These are phyloP conservation scores for Carterocephalus palaemon DNA, from an alignment of 2,888 invertebrate genomes.

Conservation along the genomic window DNA sequence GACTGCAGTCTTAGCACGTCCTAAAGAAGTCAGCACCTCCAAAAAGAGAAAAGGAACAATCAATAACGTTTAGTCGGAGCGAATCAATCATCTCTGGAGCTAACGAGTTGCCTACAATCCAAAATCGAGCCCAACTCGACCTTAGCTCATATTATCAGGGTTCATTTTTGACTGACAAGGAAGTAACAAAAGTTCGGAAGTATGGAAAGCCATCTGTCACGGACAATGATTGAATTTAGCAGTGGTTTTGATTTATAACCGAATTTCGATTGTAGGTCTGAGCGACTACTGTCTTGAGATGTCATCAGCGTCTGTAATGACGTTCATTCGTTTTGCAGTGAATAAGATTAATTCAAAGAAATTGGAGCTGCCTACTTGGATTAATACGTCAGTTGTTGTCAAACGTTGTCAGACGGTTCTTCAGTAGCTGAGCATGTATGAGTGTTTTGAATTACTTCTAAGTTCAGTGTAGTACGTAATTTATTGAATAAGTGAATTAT, in stretches of 20 bases:
- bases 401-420: conserved; percentile 3
- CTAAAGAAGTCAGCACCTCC: neutral
- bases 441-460: no score
- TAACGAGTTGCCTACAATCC: conserved; percentile 19
- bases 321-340: conserved; percentile 18
- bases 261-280: conserved; percentile 29
- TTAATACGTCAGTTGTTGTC: conserved; percentile 19
- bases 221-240: conserved; percentile 38
- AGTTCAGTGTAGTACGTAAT: no score
- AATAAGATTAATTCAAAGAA: no score
- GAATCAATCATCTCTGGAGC: conserved; percentile 25
- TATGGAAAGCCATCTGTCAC: conserved; percentile 36
- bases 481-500: no score
- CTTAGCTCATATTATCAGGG: conserved; percentile 14
- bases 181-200: conserved; percentile 15
- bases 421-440: neutral
- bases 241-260: conserved; percentile 38
- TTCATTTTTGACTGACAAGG: conserved; percentile 27
- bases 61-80: conserved; percentile 26
- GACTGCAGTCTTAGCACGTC: no score
- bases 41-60: conserved; percentile 26
- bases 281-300: conserved; percentile 14
- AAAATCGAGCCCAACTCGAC: conserved; percentile 4
- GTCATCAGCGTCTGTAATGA: conserved; percentile 13
- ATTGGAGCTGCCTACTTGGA: no score